A percentile compares a stretch with the other conserved stretches of the same genome.
Evolutionary conservation across 1,140 invertebrate genomes (phyloP).

Genomic region (Drosophila repleta): DNA sequence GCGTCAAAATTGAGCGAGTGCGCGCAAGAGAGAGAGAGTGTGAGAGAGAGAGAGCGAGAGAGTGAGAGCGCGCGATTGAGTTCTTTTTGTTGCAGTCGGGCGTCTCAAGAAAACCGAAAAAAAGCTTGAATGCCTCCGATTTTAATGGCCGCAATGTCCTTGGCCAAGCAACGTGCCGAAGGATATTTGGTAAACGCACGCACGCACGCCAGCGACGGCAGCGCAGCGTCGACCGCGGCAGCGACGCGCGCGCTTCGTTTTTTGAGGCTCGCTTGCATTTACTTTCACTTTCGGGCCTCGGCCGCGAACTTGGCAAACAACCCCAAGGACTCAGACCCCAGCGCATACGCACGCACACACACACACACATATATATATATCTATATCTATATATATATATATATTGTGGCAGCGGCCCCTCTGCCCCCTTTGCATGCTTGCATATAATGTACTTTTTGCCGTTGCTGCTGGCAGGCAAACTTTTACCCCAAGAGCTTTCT

Average conservation of each 20-base stretch:
- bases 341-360: background rate
- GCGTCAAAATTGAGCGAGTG: too few species aligned
- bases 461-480: conserved; percentile 32
- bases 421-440: conserved; percentile 46
- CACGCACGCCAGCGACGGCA: conserved; percentile 8
- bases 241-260: conserved; percentile 25
- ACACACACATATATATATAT: conserved; percentile 15
- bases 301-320: conserved; percentile 52
- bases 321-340: conserved; percentile 52
- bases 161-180: conserved; percentile 63
- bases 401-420: too few species aligned
- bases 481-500: conserved; percentile 79
- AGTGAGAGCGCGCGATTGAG: conserved; percentile 25
- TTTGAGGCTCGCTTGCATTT: conserved; percentile 61
- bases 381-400: too few species aligned
- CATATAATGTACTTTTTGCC: conserved; percentile 75
- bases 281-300: conserved; percentile 71
- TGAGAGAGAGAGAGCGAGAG: conserved; percentile 21
- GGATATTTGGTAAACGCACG: conserved; percentile 55
- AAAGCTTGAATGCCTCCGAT: conserved; percentile 41
- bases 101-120: conserved; percentile 70
- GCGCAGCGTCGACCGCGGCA: conserved; percentile 19
- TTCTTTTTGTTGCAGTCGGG: conserved; percentile 30
- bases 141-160: conserved; percentile 84
- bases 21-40: conserved; percentile 11